Percentiles rank a stretch among this genome's conserved stretches.
Conservation (phyloP, 2,797 vertebrate genomes). For the Alectoris magna region DNA sequence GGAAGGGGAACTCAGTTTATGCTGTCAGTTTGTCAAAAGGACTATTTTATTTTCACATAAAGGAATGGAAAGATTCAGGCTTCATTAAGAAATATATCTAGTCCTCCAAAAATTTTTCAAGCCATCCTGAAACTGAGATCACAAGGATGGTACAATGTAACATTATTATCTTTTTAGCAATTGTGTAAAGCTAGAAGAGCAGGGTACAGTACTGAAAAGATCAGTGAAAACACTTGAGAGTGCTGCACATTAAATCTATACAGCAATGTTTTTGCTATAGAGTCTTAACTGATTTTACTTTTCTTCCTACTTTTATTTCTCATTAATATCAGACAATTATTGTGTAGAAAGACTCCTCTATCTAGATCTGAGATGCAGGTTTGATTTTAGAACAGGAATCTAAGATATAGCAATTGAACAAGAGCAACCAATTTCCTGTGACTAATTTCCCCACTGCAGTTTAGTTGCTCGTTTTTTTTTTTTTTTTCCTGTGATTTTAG, state of each 20-base stretch:
- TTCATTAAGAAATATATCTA: neutral
- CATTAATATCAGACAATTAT: neutral
- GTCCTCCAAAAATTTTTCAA: neutral
- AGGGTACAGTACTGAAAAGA: neutral
- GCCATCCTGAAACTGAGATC: neutral
- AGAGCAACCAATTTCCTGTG: neutral
- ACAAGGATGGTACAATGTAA: neutral
- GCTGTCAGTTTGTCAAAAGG: neutral
- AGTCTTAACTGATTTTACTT: neutral
- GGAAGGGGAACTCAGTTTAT: neutral
- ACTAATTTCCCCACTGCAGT: fast-evolving
- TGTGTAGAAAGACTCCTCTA: neutral
- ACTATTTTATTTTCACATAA: neutral
- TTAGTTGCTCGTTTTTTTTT: neutral
- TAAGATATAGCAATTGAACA: neutral
- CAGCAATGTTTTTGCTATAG: neutral
- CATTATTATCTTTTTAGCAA: neutral
- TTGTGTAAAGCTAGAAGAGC: neutral
- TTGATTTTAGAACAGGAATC: neutral
- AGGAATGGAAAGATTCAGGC: neutral
- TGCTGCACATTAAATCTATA: neutral
- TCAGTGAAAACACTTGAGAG: neutral
- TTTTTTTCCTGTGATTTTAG: neutral
- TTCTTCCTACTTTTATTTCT: neutral
- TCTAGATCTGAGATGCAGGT: neutral